phyloP scores from a whole-genome alignment of 2,113 vertebrate genomes.

The Epinephelus lanceolatus region DNA sequence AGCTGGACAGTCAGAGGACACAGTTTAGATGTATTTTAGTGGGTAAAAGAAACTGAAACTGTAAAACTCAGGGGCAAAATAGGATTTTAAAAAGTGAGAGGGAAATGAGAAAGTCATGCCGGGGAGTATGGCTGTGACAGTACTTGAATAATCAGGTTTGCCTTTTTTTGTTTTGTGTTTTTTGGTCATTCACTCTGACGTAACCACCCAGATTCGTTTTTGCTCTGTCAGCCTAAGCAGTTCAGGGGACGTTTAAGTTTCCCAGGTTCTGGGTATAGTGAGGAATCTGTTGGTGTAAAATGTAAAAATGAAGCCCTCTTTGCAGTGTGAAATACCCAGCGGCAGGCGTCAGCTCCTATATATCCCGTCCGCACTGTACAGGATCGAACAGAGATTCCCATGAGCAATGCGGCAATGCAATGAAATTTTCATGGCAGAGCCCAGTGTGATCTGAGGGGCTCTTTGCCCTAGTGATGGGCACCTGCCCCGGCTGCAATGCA shows the following conservation, averaged over 20 bases:
- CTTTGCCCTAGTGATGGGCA: conserved; percentile 72
- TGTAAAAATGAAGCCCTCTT: conserved; percentile 28
- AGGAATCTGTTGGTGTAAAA: conserved; percentile 39
- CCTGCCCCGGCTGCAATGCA: conserved; percentile 75
- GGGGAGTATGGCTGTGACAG: too few species aligned
- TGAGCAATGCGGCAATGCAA: conserved; percentile 66
- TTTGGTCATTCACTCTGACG: not conserved
- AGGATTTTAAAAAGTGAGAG: too few species aligned
- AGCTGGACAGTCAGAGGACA: too few species aligned
- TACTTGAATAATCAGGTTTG: not conserved
- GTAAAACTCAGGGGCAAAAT: too few species aligned
- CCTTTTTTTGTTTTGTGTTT: not conserved
- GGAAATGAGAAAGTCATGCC: too few species aligned
- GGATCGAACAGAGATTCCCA: conserved; percentile 67
- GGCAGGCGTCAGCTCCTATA: conserved; percentile 56
- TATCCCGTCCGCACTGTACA: conserved; percentile 37
- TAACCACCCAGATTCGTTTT: not conserved
- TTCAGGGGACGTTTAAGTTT: conserved; percentile 3
- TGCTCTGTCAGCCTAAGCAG: not conserved
- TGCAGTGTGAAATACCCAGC: conserved; percentile 58
- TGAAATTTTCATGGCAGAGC: conserved; percentile 79
- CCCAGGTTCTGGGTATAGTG: conserved; percentile 1
- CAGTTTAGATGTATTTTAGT: too few species aligned
- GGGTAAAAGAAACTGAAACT: too few species aligned
- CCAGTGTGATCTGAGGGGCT: conserved; percentile 79